Percentiles rank a stretch among this genome's conserved stretches.
These are phyloP conservation scores for Paratrypauchen microcephalus DNA, from an alignment of 2,797 vertebrate genomes.

Conservation along the genomic window DNA sequence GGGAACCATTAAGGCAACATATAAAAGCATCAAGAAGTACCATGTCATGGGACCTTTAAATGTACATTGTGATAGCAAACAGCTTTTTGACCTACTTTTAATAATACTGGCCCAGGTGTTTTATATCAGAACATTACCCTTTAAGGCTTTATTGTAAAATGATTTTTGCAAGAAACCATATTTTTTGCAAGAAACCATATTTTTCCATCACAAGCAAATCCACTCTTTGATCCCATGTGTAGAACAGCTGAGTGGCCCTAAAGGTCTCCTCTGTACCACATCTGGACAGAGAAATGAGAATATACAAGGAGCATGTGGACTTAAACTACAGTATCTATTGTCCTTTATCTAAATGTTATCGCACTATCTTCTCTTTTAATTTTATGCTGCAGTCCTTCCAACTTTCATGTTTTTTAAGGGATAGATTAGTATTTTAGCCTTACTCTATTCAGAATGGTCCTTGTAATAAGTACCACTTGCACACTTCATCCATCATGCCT, in stretches of 20 bases:
- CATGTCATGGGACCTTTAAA: no score
- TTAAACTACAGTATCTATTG: slow-evolving; percentile 15
- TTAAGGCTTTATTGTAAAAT: slow-evolving; percentile 8
- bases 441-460: background rate
- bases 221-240: slow-evolving; percentile 62
- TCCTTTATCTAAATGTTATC: slow-evolving; percentile 22
- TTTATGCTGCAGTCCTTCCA: slow-evolving; percentile 23
- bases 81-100: slow-evolving; percentile 10
- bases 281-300: slow-evolving; percentile 32
- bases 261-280: slow-evolving; percentile 20
- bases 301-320: slow-evolving; percentile 14
- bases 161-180: slow-evolving; percentile 16
- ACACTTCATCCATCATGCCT: background rate
- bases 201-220: slow-evolving; percentile 14
- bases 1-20: no score
- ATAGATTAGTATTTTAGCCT: slow-evolving; percentile 1
- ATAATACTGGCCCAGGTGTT: slow-evolving; percentile 5
- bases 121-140: background rate
- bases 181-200: slow-evolving; percentile 13
- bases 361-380: slow-evolving; percentile 26
- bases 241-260: slow-evolving; percentile 51
- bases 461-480: background rate
- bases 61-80: background rate
- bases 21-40: no score
- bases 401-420: background rate